A percentile compares a stretch with the other conserved stretches of the same genome.
Conservation (phyloP, 2,113 vertebrate species). For the Caranx ignobilis region DNA sequence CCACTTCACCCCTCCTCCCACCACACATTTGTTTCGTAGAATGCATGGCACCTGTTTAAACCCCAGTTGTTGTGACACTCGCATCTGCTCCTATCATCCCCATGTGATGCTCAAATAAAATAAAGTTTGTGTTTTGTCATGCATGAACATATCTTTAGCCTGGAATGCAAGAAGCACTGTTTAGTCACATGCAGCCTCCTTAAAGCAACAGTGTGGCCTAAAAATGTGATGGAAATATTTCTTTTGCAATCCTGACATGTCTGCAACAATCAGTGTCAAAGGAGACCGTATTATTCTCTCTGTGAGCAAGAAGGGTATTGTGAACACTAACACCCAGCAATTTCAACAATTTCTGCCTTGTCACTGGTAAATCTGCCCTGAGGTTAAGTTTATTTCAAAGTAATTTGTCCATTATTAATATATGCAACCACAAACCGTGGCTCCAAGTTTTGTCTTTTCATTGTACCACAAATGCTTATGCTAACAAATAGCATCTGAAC, state of each 20-base stretch:
- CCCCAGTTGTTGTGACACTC: slow-evolving; percentile 59
- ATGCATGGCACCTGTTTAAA: slow-evolving; percentile 69
- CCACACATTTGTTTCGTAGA: slow-evolving; percentile 51
- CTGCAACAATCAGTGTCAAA: neutral
- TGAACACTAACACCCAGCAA: neutral
- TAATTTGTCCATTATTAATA: neutral
- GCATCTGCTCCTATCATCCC: slow-evolving; percentile 24
- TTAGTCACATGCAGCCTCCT: slow-evolving; percentile 14
- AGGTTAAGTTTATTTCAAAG: slow-evolving; percentile 21
- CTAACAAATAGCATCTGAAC: neutral
- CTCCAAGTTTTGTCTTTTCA: slow-evolving; percentile 1
- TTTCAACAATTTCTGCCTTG: slow-evolving; percentile 14
- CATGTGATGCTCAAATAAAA: neutral
- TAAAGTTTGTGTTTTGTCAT: neutral
- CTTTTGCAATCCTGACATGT: neutral
- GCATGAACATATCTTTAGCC: neutral
- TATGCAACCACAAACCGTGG: slow-evolving; percentile 3
- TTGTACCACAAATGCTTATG: neutral
- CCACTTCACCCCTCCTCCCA: slow-evolving; percentile 4
- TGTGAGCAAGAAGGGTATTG: slow-evolving; percentile 4
- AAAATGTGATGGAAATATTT: neutral
- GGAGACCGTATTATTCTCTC: slow-evolving; percentile 4
- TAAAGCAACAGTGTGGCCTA: neutral
- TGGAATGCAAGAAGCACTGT: neutral
- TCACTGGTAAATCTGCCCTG: neutral